Evolutionary conservation across 1,140 invertebrate genomes (phyloP), one percentile per base, ranked within the genome.

Genomic region (Aphelinus atriplicis): DNA sequence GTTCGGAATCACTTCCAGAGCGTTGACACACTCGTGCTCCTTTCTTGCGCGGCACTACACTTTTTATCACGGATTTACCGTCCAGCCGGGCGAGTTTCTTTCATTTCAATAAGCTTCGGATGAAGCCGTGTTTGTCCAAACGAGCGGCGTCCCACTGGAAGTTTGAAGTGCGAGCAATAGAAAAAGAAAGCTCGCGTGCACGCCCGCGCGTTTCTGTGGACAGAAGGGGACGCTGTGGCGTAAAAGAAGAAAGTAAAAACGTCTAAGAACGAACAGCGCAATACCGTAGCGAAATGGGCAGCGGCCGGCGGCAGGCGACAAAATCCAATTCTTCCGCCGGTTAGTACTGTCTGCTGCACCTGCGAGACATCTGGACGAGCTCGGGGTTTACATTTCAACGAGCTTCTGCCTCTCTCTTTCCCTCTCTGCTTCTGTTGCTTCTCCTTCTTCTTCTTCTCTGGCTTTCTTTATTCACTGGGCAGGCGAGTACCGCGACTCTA

Each of bases 281-380:
- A 73, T 73, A 65, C 7, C 50, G 50, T 74, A 58, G 65, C 62
- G 65, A 68, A 74, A 68, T 74, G 72, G 45, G n/a, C 64, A 48
- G 42, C 7, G 62, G 7, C 55, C 48, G 64, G 9, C 64, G 56
- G 57, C 2, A 80, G 64, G 73, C 73, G 70, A 74, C 71, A 73
- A 79, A 81, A 81, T 81, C 76, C 71, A 80, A 80, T 80, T 79
- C 63, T 76, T 79, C 78, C 70, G 50, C 74, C 68, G 71, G 70
- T 80, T 75, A 79, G 71, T 74, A 63, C 76, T 80, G 71, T 80
- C 77, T 67, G 73, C 66, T 73, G 61, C 75, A 78, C 63, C 68
- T 75, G 76, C 73, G 60, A 75, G 66, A 73, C 71, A 73, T 73
- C 71, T 73, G 63, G 53, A 48, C 72, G 57, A 7, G 62, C 72